Evolutionary conservation across 2,888 invertebrate species (phyloP).

Genomic region (Allacma fusca): DNA sequence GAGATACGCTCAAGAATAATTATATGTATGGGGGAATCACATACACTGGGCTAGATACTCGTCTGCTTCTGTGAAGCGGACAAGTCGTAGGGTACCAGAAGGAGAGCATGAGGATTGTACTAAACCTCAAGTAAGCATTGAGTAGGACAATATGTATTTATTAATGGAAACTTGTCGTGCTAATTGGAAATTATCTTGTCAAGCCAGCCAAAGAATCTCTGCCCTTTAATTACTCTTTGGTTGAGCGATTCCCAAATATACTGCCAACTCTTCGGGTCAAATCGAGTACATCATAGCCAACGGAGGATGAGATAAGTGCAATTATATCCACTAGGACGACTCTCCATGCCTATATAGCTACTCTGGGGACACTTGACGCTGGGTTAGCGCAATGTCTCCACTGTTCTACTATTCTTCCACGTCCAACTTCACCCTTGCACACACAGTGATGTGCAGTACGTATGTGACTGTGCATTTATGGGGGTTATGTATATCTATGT

Average conservation of each 20-base stretch:
- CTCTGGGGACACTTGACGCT: not conserved
- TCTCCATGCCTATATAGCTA: not conserved
- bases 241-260: constrained; percentile 29
- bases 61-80: too few relatives aligned
- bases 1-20: not conserved
- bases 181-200: constrained; percentile 44
- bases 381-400: too few relatives aligned
- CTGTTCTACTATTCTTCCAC: too few relatives aligned
- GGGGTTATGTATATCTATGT: too few relatives aligned
- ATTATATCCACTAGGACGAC: not conserved
- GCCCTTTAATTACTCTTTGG: constrained; percentile 41
- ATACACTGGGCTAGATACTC: too few relatives aligned
- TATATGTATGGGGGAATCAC: not conserved
- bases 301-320: constrained; percentile 16
- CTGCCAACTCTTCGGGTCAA: constrained; percentile 4
- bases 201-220: constrained; percentile 39
- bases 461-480: too few relatives aligned
- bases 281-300: constrained; percentile 16
- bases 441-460: too few relatives aligned
- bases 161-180: constrained; percentile 33
- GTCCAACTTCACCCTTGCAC: too few relatives aligned
- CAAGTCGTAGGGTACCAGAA: too few relatives aligned
- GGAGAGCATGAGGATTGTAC: constrained; percentile 22
- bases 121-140: constrained; percentile 2
- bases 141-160: constrained; percentile 16